phyloP scores from a whole-genome alignment of 2,113 vertebrate species.

The Malurus alboscapulatus region DNA sequence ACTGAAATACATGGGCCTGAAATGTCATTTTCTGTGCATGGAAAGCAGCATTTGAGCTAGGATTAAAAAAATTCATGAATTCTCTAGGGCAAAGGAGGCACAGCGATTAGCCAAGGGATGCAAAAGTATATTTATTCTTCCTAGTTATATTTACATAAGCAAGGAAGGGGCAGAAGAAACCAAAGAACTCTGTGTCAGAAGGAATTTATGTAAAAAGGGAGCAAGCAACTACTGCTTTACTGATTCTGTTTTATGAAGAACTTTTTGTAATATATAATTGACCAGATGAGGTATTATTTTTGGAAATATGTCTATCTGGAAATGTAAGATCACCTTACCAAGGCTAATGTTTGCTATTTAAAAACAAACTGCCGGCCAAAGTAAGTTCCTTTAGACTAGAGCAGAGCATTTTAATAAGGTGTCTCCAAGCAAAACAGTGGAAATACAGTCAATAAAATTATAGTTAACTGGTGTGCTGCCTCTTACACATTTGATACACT shows the following conservation, averaged over 20 bases:
- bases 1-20: neutral
- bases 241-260: neutral
- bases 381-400: neutral
- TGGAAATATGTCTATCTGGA: neutral
- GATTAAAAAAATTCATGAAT: neutral
- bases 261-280: neutral
- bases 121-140: neutral
- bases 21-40: neutral
- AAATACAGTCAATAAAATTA: neutral
- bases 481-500: neutral
- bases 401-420: neutral
- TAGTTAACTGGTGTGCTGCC: neutral
- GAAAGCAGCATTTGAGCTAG: neutral
- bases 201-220: neutral
- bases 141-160: neutral
- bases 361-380: constrained; percentile 28
- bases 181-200: neutral
- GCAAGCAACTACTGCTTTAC: neutral
- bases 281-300: neutral
- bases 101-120: neutral
- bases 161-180: neutral
- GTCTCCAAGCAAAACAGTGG: constrained; percentile 1
- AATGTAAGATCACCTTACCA: neutral
- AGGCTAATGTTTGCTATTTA: neutral
- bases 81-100: neutral